phyloP scores from a whole-genome alignment of 2,113 vertebrate species.

The Poecilia latipinna region DNA sequence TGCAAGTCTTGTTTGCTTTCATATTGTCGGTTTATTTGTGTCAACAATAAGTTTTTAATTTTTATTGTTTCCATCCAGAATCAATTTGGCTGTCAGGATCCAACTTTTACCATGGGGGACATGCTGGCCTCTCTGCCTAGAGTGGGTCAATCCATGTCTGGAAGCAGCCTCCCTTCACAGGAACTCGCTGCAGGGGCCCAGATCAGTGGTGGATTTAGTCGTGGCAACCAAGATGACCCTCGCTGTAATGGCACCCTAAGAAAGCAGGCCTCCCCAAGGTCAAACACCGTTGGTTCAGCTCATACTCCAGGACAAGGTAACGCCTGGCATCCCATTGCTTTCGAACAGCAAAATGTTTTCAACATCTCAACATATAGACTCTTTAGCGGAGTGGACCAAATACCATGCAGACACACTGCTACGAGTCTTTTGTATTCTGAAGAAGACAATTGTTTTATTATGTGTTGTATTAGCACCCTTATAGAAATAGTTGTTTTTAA shows the following conservation, averaged over 20 bases:
- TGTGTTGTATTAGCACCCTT: too few species aligned
- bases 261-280: conserved; percentile 85
- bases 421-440: too few species aligned
- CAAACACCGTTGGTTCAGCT: conserved; percentile 56
- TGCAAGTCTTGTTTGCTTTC: not conserved
- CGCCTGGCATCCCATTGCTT: not conserved
- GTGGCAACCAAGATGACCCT: conserved; percentile 78
- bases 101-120: conserved; percentile 85
- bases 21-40: not conserved
- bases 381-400: not conserved
- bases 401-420: too few species aligned
- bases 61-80: conserved; percentile 77
- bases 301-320: conserved; percentile 63
- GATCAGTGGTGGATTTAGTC: conserved; percentile 70
- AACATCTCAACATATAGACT: not conserved
- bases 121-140: conserved; percentile 80
- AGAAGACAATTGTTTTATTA: too few species aligned
- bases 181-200: conserved; percentile 81
- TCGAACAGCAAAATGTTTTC: not conserved
- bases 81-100: conserved; percentile 92
- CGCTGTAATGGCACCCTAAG: conserved; percentile 94
- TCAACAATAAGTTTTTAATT: not conserved
- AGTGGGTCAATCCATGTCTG: conserved; percentile 76
- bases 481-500: too few species aligned
- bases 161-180: conserved; percentile 71